Conservation (phyloP, 2,113 vertebrate species). For the Lycaon pictus region DNA sequence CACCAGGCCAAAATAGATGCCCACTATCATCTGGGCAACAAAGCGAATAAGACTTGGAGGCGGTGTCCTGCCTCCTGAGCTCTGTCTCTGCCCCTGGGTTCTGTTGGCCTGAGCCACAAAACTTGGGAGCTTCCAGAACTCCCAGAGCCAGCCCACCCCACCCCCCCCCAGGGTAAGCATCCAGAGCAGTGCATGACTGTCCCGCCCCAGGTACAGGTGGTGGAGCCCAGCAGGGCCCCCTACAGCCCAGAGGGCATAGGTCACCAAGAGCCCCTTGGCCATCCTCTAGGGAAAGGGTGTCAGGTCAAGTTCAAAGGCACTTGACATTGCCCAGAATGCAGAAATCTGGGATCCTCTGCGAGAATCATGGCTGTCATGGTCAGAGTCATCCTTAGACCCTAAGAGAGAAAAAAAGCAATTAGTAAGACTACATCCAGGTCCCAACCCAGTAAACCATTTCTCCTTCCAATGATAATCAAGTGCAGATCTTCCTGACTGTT, state of each 20-base stretch:
- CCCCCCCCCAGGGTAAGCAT: constrained; percentile 94
- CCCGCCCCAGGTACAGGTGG: constrained; percentile 94
- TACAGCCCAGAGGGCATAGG: constrained; percentile 92
- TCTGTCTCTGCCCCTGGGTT: background rate
- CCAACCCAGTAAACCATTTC: background rate
- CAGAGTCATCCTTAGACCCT: constrained; percentile 61
- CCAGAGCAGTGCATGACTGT: constrained; percentile 95
- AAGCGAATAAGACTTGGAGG: constrained; percentile 88
- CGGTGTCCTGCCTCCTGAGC: constrained; percentile 59
- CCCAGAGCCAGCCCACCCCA: constrained; percentile 93
- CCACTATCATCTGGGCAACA: constrained; percentile 90
- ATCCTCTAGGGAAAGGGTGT: constrained; percentile 81
- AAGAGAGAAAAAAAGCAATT: constrained; percentile 19
- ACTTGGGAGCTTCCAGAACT: constrained; percentile 91
- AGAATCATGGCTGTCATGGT: background rate
- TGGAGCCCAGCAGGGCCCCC: constrained; percentile 94
- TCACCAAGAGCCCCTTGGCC: constrained; percentile 90
- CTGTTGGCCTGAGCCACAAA: constrained; percentile 90
- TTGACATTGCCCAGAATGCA: background rate
- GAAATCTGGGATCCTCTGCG: constrained; percentile 42
- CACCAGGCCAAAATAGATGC: constrained; percentile 92
- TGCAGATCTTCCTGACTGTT: background rate
- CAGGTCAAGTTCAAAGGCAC: background rate
- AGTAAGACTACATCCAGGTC: background rate
- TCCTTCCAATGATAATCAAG: background rate